A percentile compares a stretch with the other conserved stretches of the same genome.
Conservation (phyloP, 2,888 invertebrate genomes). For the Nycteola revayana region DNA sequence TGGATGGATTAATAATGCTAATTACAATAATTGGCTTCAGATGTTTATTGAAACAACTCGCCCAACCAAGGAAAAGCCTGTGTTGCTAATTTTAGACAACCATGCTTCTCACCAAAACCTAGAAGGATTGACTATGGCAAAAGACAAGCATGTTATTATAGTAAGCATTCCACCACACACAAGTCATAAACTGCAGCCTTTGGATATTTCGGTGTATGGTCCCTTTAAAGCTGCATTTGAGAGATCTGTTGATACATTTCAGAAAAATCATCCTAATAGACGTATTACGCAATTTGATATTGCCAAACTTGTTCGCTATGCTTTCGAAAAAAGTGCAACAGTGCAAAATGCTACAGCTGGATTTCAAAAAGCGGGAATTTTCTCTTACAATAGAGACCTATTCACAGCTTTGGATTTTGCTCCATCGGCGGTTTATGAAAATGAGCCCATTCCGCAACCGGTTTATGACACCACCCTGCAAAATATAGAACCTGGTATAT, state of each 20-base stretch:
- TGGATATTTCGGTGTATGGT: constrained; percentile 37
- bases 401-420: constrained; percentile 22
- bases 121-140: constrained; percentile 4
- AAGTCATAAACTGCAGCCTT: constrained; percentile 34
- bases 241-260: constrained; percentile 23
- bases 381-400: constrained; percentile 16
- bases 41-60: no score
- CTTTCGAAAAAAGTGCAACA: constrained; percentile 30
- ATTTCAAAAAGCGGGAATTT: constrained; percentile 8
- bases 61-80: no score
- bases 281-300: constrained; percentile 30
- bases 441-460: constrained; percentile 1
- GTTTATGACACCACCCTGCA: neutral
- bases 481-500: constrained; percentile 2
- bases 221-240: constrained; percentile 40
- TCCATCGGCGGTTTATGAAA: constrained; percentile 9
- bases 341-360: constrained; percentile 2
- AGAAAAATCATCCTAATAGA: constrained; percentile 29
- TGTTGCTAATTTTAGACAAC: no score
- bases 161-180: constrained; percentile 27
- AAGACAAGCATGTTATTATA: constrained; percentile 28
- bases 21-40: neutral
- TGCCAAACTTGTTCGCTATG: constrained; percentile 29
- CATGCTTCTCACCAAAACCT: no score
- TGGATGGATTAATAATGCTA: neutral